These are phyloP conservation scores for Plodia interpunctella DNA, from an alignment of 1,140 invertebrate genomes.

Conservation along the genomic window DNA sequence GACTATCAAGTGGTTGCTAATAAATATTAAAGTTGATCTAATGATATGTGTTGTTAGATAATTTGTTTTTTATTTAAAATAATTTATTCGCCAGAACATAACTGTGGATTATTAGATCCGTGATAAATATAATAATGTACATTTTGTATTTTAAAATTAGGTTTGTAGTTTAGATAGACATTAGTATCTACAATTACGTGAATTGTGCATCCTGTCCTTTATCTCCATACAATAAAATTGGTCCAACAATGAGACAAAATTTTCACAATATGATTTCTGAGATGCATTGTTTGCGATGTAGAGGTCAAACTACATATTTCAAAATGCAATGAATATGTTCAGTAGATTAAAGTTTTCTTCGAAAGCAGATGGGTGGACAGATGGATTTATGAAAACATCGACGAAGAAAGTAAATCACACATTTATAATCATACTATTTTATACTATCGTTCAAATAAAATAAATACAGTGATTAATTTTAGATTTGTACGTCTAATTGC, in stretches of 20 bases:
- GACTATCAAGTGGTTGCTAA: neutral
- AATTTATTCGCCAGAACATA: too few species aligned
- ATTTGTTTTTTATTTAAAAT: neutral
- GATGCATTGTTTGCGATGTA: constrained; percentile 28
- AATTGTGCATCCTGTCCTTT: constrained; percentile 10
- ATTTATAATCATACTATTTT: too few species aligned
- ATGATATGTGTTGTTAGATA: neutral
- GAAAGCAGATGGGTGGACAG: too few species aligned
- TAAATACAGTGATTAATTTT: too few species aligned
- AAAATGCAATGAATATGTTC: neutral
- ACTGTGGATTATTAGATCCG: too few species aligned
- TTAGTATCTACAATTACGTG: constrained; percentile 4
- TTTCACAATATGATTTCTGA: constrained; percentile 22
- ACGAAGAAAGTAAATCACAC: too few species aligned
- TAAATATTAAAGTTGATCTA: neutral
- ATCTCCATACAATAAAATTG: constrained; percentile 36
- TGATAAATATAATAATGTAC: too few species aligned
- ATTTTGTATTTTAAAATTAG: neutral
- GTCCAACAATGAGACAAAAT: constrained; percentile 24
- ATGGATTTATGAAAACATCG: too few species aligned
- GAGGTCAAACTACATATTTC: neutral
- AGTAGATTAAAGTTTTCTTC: too few species aligned
- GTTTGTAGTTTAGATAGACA: neutral
- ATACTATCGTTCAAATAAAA: too few species aligned
- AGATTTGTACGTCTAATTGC: too few species aligned